phyloP scores from a whole-genome alignment of 37 sponge, comb jelly and placozoan genomes.

The Ianthella basta region DNA sequence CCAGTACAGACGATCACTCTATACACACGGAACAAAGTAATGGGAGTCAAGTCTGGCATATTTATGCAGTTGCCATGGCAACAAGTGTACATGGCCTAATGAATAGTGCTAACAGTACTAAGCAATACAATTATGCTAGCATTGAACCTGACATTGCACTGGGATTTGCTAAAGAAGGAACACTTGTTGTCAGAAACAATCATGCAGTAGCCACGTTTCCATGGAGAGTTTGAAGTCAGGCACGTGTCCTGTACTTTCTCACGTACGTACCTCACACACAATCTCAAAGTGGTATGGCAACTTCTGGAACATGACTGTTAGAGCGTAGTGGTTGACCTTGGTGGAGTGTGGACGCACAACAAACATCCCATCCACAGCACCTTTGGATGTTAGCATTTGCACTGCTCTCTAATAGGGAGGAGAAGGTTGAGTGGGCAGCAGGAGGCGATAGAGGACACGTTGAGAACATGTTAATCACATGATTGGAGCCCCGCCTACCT shows the following conservation, averaged over 20 bases:
- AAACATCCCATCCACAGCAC: constrained; percentile 74
- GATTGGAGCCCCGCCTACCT: not conserved
- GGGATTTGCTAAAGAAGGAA: no score
- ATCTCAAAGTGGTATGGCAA: constrained; percentile 91
- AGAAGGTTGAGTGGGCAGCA: not conserved
- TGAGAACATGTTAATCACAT: no score
- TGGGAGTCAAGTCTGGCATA: not conserved
- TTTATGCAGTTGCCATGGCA: not conserved
- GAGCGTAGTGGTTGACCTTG: constrained; percentile 76
- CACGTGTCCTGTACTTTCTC: no score
- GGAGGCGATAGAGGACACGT: not conserved
- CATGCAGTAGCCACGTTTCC: not conserved
- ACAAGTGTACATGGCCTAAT: no score
- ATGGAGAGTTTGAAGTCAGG: not conserved
- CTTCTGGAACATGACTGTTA: constrained; percentile 72
- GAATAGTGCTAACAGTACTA: no score
- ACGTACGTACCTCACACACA: constrained; percentile 63
- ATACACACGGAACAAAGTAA: not conserved
- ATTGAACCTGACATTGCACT: no score
- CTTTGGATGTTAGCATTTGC: constrained; percentile 47
- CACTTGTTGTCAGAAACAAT: no score
- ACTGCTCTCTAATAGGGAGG: constrained; percentile 79
- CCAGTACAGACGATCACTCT: constrained; percentile 83
- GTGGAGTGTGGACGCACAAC: constrained; percentile 82
- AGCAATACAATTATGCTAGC: no score